Percentiles rank a stretch among this genome's conserved stretches.
phyloP scores from a whole-genome alignment of 1,140 invertebrate species.

The Apolygus lucorum region DNA sequence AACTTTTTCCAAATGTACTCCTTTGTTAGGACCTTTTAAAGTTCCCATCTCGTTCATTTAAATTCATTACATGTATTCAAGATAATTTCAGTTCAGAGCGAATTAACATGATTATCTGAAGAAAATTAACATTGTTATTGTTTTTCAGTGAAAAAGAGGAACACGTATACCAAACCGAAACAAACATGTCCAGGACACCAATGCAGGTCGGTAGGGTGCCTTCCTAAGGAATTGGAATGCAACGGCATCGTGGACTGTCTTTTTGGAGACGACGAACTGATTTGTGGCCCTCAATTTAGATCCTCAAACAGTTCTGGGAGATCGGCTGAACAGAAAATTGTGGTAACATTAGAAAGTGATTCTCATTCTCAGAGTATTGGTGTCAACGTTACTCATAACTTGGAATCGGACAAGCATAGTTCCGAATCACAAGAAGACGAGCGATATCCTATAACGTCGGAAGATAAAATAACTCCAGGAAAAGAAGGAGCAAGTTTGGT shows the following conservation, averaged over 20 bases:
- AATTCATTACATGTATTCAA: background rate
- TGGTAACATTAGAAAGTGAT: too few relatives aligned
- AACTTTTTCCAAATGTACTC: too few relatives aligned
- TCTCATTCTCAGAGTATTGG: too few relatives aligned
- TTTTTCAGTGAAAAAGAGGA: background rate
- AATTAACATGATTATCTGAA: background rate
- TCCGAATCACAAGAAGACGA: too few relatives aligned
- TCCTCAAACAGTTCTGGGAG: too few relatives aligned
- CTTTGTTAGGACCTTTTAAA: background rate
- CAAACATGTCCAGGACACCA: slow-evolving; percentile 58
- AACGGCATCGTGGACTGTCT: slow-evolving; percentile 64
- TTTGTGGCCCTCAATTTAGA: slow-evolving; percentile 42
- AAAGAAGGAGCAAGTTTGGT: too few relatives aligned
- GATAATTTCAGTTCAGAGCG: background rate
- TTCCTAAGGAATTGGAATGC: slow-evolving; percentile 54
- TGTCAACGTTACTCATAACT: too few relatives aligned
- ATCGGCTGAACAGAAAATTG: too few relatives aligned
- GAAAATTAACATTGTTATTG: background rate
- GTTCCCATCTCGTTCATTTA: background rate
- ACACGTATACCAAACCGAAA: slow-evolving; percentile 40
- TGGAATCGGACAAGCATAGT: too few relatives aligned
- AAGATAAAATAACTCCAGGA: too few relatives aligned
- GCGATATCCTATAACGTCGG: too few relatives aligned
- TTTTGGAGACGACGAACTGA: slow-evolving; percentile 62
- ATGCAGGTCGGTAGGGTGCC: slow-evolving; percentile 53